Evolutionary conservation across 2,113 vertebrate genomes (phyloP), one percentile per base, ranked within the genome.

Genomic region (Apistogramma diplotaenia): DNA sequence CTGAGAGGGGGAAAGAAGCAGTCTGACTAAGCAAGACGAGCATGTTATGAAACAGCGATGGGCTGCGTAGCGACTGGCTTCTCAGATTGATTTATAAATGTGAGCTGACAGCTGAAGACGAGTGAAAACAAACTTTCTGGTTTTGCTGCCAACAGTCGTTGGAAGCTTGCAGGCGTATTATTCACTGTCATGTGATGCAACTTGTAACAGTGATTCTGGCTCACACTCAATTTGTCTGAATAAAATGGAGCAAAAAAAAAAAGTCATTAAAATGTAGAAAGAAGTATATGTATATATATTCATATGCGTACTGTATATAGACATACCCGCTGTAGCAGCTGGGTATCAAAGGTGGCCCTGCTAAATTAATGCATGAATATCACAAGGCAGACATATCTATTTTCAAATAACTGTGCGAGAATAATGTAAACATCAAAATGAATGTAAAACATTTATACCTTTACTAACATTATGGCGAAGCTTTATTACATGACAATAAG

Each of bases 91-190:
- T 89, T 90, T 83, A 85, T 88, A 87, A 91, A 94, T 89, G 81
- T 27, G 81, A 93, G 87, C 74, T 84, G 92, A 93, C 89, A 93
- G 90, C 78, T 83, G 85, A 85, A 90, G 90, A 91, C 49, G 78
- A 91, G 79, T 85, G 88, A 89, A 90, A 92, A 91, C 91, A 93
- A 94, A 91, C 90, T 91, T 92, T 92, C 91, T 92, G 89, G 78
- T 92, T 91, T 85, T 25, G 78, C 86, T 93, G 91, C 88, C 91
- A 93, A 87, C 85, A 74, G 53, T 89, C 79, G 72, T 87, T 84
- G 85, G 84, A 62, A 75, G 71, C 92, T 89, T 0, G 74, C 80
- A 83, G 87, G 82, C 90, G 61, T 83, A 85, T 88, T 89, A 85
- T 87, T 93, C 81, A 84, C 79, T 73, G 83, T 83, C 85, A 81